Base-by-base conservation (phyloP, 64 coral and sea anemone genomes). In the Dendronephthya gigantea region DNA sequence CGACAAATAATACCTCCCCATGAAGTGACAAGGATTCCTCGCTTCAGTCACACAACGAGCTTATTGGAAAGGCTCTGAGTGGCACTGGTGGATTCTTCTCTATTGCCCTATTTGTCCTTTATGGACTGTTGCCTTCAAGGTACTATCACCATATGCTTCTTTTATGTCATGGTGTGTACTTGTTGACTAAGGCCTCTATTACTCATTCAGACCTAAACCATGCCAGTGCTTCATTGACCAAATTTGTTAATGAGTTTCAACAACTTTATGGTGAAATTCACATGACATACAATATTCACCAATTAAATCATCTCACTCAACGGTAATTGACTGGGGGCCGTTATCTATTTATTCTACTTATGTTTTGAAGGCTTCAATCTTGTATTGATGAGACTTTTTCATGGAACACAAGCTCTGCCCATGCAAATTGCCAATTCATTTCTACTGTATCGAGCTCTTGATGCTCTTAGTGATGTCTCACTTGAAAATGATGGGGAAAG, bases 41-140 rank as follows among this genome's bases (percentile, higher is more conserved):
- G 69, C n/a, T 30, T 75, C 69, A 75, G 2, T 75, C 34, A 28
- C 69, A 2, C 69, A 75, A 25, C 2, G 69, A 33, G 69, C 69
- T 5, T 75, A 5, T 33, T 75, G 69, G 69, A 75, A 75, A 16
- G 69, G 69, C 9, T 75, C 69, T 75, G 69, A 75, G n/a, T 75
- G 69, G 69, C 69, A 75, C 17, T 75, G 69, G 69, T 75, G 69
- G 69, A 31, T 75, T 75, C 69, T 75, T 28, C 69, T 75, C 34
- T 75, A 75, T 16, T 75, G 69, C 17, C 69, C 69, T 5, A 30
- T 75, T n/a, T 5, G n/a, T 75, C 17, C 69, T 75, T 28, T 37
- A 75, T 75, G 69, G 69, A 75, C 4, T 75, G 12, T 75, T 75
- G 69, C 69, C 69, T 34, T 37, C n/a, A 75, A 31, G 69, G n/a